These are phyloP conservation scores for Notiomystis cincta DNA, from an alignment of 2,113 vertebrate species.

Conservation along the genomic window DNA sequence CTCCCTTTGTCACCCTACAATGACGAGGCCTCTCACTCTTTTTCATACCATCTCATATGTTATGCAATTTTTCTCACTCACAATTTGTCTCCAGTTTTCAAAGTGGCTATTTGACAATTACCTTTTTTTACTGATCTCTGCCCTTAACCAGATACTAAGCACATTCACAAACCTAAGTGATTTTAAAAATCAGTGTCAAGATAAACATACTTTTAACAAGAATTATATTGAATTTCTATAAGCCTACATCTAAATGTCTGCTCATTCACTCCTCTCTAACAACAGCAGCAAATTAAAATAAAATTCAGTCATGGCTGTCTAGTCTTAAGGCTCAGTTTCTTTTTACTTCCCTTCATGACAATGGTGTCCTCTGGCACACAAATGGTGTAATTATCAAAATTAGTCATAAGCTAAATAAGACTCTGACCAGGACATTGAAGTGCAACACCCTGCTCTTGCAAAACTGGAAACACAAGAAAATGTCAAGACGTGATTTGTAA, in stretches of 20 bases:
- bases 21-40: rapidly evolving
- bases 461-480: conserved; percentile 11
- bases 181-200: neutral
- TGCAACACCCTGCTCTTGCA: neutral
- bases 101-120: neutral
- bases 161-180: neutral
- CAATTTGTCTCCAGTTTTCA: neutral
- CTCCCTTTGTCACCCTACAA: neutral
- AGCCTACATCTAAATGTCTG: neutral
- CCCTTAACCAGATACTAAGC: neutral
- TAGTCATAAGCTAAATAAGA: neutral
- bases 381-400: neutral
- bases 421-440: neutral
- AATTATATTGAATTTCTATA: neutral
- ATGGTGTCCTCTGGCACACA: neutral
- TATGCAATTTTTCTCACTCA: neutral
- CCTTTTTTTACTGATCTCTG: neutral
- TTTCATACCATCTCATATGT: rapidly evolving
- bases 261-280: neutral
- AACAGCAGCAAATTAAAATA: neutral
- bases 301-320: neutral
- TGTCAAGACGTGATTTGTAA: neutral
- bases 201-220: neutral
- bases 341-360: neutral
- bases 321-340: neutral